These are phyloP conservation scores for Allolobophora icterica DNA, from an alignment of 2,888 invertebrate species.

Conservation along the genomic window DNA sequence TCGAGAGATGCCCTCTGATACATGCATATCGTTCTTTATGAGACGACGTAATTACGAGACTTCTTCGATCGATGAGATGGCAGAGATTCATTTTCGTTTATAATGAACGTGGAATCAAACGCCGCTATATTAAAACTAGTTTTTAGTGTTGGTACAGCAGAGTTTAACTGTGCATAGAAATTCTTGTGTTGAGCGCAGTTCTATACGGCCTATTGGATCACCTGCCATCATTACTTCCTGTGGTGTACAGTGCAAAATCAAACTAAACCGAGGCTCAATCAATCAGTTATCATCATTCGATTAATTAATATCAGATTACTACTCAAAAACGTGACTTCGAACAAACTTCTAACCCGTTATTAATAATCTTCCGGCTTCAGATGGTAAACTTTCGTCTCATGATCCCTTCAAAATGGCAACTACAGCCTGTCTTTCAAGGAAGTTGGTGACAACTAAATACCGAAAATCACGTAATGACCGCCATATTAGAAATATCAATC, in stretches of 20 bases:
- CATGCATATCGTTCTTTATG: too few species aligned
- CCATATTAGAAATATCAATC: neutral
- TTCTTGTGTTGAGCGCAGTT: slow-evolving; percentile 1
- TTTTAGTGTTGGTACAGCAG: neutral
- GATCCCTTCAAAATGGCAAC: slow-evolving; percentile 23
- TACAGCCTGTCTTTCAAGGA: neutral
- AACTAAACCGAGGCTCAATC: neutral
- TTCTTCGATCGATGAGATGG: neutral
- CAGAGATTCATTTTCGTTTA: neutral
- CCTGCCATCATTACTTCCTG: neutral
- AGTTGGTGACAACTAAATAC: slow-evolving; percentile 22
- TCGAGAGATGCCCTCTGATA: too few species aligned
- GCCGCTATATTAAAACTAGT: neutral
- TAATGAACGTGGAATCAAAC: neutral
- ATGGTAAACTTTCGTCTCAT: neutral
- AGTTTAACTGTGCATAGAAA: neutral
- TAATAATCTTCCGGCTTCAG: slow-evolving; percentile 17
- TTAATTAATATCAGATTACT: neutral
- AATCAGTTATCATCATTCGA: neutral
- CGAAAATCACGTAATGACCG: neutral
- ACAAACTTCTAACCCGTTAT: slow-evolving; percentile 4
- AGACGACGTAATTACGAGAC: too few species aligned
- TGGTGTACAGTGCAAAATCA: neutral
- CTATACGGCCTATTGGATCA: neutral
- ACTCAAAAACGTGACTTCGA: neutral